Conservation (phyloP, 2,888 invertebrate species). For the Vanessa cardui region DNA sequence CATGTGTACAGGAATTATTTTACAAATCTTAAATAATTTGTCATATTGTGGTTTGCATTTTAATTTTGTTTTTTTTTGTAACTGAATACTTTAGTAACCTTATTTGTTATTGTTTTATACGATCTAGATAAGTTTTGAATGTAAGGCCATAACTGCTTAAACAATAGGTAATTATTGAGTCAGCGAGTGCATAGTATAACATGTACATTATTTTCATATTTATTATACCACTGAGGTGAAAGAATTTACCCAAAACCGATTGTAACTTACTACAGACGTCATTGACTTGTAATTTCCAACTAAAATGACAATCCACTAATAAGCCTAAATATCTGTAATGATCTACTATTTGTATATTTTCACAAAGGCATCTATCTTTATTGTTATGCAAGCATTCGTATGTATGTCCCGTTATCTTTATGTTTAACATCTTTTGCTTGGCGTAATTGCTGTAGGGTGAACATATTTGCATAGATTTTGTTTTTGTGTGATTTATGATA, state of each 20-base stretch:
- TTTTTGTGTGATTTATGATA: slow-evolving; percentile 28
- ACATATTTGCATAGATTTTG: slow-evolving; percentile 27
- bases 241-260: neutral
- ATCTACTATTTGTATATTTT: slow-evolving; percentile 8
- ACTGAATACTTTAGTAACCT: too few species aligned
- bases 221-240: neutral
- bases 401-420: slow-evolving; percentile 21
- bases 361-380: neutral
- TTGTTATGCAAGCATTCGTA: slow-evolving; percentile 29
- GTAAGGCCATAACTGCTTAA: too few species aligned
- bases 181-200: neutral
- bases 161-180: neutral
- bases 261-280: neutral
- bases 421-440: slow-evolving; percentile 10
- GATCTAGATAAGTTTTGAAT: too few species aligned
- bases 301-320: neutral
- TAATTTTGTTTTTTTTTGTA: too few species aligned
- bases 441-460: slow-evolving; percentile 24
- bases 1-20: too few species aligned
- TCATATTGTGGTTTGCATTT: too few species aligned
- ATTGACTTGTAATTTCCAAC: neutral
- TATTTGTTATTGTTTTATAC: too few species aligned
- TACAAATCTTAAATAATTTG: too few species aligned
- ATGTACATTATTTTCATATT: neutral
- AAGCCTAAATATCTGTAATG: slow-evolving; percentile 6